Base-by-base conservation (phyloP, 1,140 invertebrate species). In the Drusus annulatus region DNA sequence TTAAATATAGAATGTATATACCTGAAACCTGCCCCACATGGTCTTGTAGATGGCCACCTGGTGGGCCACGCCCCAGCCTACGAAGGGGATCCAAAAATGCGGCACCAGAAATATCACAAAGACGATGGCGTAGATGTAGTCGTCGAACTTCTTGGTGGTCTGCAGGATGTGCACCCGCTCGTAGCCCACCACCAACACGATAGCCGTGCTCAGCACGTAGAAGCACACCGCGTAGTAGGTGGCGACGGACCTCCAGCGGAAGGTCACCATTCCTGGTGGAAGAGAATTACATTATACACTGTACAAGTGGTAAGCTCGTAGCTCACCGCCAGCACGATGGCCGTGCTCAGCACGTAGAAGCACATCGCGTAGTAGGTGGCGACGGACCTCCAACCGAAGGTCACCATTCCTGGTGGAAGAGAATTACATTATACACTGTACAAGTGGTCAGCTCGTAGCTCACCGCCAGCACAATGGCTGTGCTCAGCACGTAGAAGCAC, bases 41-140 rank as follows among this genome's bases (percentile, higher is more conserved):
- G 92, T 92, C 86, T 92, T 93, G 85, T 93, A 93, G 83, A 91
- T 90, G 58, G 91, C 91, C n/a, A 92, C 91, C 84, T 92, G 89
- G 56, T 87, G 87, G 1, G 91, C 92, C 3, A 93, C 91, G 10
- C 91, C 91, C 92, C 92, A 93, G 28, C 92, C 92, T n/a, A 92
- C 91, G 84, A 90, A 93, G 0, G 92, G 92, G 56, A 92, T 91
- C 90, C 91, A 92, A 85, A 93, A 93, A 84, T 93, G 92, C 0
- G 92, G 92, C 3, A 92, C 87, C 17, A 93, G 86, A 84, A 91
- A 92, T n/a, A 92, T 88, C 5, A 93, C 87, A 81, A 92, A 93
- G 21, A 93, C 86, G 71, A 92, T 89, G 1, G 91, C 91, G 83
- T 93, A 93, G 80, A 93, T 93, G 80, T 92, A 92, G 79, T 93